Evolutionary conservation across 2,797 vertebrate species (phyloP).

Genomic region (Chaenodraco wilsoni): DNA sequence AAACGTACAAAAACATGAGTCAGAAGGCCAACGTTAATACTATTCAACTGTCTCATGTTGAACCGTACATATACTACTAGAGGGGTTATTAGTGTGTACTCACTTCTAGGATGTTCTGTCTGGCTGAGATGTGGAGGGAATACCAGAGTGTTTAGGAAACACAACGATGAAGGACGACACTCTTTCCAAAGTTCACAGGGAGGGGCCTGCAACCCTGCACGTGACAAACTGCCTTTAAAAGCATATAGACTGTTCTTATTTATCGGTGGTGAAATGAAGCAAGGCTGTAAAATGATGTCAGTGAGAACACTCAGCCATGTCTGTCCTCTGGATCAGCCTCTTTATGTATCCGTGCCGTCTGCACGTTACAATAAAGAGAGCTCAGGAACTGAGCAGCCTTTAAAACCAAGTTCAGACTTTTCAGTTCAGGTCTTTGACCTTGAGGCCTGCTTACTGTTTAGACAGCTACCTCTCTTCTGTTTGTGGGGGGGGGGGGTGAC

Average conservation of each 20-base stretch:
- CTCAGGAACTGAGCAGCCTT: conserved; percentile 6
- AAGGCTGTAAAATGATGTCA: background rate
- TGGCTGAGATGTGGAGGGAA: conserved; percentile 14
- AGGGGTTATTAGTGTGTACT: conserved; percentile 31
- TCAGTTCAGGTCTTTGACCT: conserved; percentile 80
- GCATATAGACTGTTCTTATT: background rate
- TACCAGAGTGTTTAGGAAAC: background rate
- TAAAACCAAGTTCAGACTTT: conserved; percentile 43
- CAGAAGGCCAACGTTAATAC: background rate
- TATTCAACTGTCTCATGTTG: background rate
- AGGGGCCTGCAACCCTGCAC: conserved; percentile 60
- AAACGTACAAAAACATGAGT: background rate
- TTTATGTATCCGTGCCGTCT: background rate
- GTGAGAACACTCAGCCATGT: background rate
- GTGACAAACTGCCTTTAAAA: background rate
- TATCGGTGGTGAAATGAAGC: too few species aligned
- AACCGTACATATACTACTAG: background rate
- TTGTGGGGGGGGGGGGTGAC: conserved; percentile 1
- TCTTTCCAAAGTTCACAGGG: conserved; percentile 76
- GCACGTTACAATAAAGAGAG: background rate
- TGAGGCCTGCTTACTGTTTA: conserved; percentile 83
- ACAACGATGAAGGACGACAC: background rate
- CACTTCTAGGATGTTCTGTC: conserved; percentile 35
- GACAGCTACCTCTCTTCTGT: conserved; percentile 57
- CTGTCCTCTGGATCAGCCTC: background rate